Conservation (phyloP, 2,888 invertebrate genomes). For the Pammene aurita region DNA sequence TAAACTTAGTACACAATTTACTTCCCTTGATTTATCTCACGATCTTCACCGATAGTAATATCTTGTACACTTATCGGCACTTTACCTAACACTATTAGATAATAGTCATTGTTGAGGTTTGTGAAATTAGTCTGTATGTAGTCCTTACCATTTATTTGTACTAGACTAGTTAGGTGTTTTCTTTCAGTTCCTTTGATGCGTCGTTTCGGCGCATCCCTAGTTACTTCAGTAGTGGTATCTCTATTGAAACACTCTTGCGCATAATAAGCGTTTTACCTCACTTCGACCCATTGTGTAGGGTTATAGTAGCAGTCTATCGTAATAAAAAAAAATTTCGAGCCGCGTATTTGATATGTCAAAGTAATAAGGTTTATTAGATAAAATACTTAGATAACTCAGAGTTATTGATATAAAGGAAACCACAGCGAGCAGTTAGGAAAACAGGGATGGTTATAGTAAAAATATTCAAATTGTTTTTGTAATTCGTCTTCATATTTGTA, state of each 20-base stretch:
- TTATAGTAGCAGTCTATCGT: slow-evolving; percentile 74
- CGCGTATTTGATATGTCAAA: slow-evolving; percentile 83
- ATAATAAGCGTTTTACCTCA: slow-evolving; percentile 62
- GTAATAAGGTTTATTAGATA: slow-evolving; percentile 81
- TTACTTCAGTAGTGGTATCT: slow-evolving; percentile 55
- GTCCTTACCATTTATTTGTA: slow-evolving; percentile 64
- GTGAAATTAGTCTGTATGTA: slow-evolving; percentile 72
- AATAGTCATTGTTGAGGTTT: slow-evolving; percentile 74
- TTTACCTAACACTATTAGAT: slow-evolving; percentile 70
- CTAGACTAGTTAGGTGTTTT: slow-evolving; percentile 68
- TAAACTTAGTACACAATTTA: slow-evolving; percentile 79
- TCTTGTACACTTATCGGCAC: slow-evolving; percentile 77
- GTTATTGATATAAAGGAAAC: slow-evolving; percentile 72
- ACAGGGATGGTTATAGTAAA: slow-evolving; percentile 81
- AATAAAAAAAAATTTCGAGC: slow-evolving; percentile 80
- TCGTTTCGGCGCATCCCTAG: slow-evolving; percentile 48
- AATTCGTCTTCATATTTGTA: slow-evolving; percentile 77
- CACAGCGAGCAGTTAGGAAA: slow-evolving; percentile 81
- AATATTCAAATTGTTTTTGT: slow-evolving; percentile 76
- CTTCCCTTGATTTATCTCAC: slow-evolving; percentile 76
- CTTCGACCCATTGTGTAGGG: slow-evolving; percentile 77
- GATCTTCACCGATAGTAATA: slow-evolving; percentile 74
- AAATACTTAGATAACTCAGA: slow-evolving; percentile 77
- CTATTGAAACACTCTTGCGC: slow-evolving; percentile 56
- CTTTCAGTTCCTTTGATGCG: slow-evolving; percentile 58